These are phyloP conservation scores for Paracentrotus lividus DNA, from an alignment of 53 echinoderm and acorn worm genomes.

Conservation along the genomic window DNA sequence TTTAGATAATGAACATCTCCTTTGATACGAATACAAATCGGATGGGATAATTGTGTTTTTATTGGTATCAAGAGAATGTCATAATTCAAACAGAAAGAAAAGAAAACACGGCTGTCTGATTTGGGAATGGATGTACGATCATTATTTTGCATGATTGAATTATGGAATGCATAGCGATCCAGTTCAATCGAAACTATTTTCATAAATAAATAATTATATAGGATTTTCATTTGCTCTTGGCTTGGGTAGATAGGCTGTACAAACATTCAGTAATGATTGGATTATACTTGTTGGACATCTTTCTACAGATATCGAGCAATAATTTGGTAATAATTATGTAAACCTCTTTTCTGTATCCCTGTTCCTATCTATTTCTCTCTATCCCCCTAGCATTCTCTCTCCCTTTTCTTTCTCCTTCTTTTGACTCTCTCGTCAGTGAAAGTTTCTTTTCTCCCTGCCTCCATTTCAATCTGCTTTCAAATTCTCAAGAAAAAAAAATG, in stretches of 20 bases:
- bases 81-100: not conserved
- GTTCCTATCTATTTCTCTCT: not conserved
- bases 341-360: not conserved
- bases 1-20: not conserved
- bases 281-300: not conserved
- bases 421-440: not conserved
- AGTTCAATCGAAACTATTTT: not conserved
- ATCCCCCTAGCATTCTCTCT: not conserved
- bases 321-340: not conserved
- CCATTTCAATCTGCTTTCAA: not conserved
- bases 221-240: too few relatives aligned
- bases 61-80: not conserved
- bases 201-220: too few relatives aligned
- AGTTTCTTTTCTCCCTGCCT: not conserved
- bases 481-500: too few relatives aligned
- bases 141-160: conserved; percentile 13
- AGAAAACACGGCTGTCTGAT: not conserved
- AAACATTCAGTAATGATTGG: not conserved
- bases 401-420: not conserved
- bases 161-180: not conserved
- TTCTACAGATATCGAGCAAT: not conserved
- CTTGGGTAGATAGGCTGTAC: not conserved
- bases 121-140: not conserved
- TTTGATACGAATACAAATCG: not conserved
- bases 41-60: not conserved